Base-by-base conservation (phyloP, 2,113 vertebrate genomes). In the Poecilia latipinna region DNA sequence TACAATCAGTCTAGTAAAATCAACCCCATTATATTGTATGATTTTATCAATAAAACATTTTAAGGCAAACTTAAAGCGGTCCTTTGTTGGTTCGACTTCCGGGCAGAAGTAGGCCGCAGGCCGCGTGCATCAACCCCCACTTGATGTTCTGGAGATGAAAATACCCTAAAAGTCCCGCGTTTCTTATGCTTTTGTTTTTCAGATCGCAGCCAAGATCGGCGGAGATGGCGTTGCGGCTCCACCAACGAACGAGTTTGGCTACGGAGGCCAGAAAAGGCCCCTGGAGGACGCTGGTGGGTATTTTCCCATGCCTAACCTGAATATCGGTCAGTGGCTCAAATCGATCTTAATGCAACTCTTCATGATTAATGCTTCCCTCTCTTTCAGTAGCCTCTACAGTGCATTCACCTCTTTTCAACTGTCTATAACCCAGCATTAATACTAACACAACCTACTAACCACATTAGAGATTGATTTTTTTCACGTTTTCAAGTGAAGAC, bases 161-260 rank as follows among this genome's bases (percentile, higher is more conserved):
- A 44, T 1, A 17, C 26, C 60, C 1, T 35, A 22, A 31, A 12
- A 10, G 8, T 8, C 1, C 33, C 1, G 22, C 15, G 0, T 17
- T 15, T 4, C 22, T 2, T 13, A 12, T 15, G 7, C 3, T 54
- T 6, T 48, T 22, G 6, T 71, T 54, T 88, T 93, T 66, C 89
- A 99, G 97, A 99, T 99, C 70, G 98, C 98, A 90, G 98, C 98
- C 69, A 99, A 99, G 94, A 99, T 99, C 73, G 97, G 98, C 61
- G 97, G 97, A 26, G 98, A 99, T 91, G 97, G 96, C 28, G 96
- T 93, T 12, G 79, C 93, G 6, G 94, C 97, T 72, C 95, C 97
- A 81, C 93, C 94, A 75, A 92, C 96, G 51, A 97, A 95, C 75
- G 98, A 99, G 69, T 99, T 98, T 87, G 94, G 96, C 89, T 99